phyloP scores from a whole-genome alignment of 2,797 vertebrate species.

The Siniperca scherzeri region DNA sequence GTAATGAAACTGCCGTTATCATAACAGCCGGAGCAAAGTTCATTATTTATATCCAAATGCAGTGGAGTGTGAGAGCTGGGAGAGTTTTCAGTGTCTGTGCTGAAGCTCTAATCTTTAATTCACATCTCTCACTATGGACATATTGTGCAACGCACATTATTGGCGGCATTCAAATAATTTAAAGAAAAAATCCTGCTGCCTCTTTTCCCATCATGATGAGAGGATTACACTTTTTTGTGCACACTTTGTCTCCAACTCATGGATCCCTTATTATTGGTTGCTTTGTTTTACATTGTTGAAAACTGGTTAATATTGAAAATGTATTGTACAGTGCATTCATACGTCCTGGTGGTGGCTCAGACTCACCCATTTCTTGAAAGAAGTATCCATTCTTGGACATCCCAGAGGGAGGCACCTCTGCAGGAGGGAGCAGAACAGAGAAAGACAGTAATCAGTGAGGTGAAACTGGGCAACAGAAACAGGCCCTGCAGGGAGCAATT shows the following conservation, averaged over 20 bases:
- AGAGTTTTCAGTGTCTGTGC: slow-evolving; percentile 30
- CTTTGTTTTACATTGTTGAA: slow-evolving; percentile 10
- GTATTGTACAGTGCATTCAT: not conserved
- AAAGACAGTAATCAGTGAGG: slow-evolving; percentile 46
- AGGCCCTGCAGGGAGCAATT: slow-evolving; percentile 24
- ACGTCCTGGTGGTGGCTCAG: slow-evolving; percentile 24
- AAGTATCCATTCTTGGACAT: slow-evolving; percentile 97
- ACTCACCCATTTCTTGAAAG: slow-evolving; percentile 97
- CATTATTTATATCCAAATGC: slow-evolving; percentile 75
- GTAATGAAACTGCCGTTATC: slow-evolving; percentile 78
- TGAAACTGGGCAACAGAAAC: slow-evolving; percentile 35
- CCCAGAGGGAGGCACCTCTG: slow-evolving; percentile 90
- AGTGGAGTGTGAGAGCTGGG: slow-evolving; percentile 50
- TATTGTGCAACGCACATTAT: slow-evolving; percentile 13
- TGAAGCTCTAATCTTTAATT: slow-evolving; percentile 35
- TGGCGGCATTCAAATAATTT: slow-evolving; percentile 1
- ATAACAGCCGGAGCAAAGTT: slow-evolving; percentile 72
- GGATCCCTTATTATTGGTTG: not conserved
- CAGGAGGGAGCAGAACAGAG: slow-evolving; percentile 57
- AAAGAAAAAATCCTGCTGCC: not conserved
- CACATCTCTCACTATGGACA: slow-evolving; percentile 26
- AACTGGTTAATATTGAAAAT: not conserved
- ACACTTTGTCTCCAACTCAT: not conserved
- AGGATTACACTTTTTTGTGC: not conserved
- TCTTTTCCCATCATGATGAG: not conserved